Evolutionary conservation across 2,888 invertebrate species (phyloP).

Genomic region (Eristalinus sepulchralis): DNA sequence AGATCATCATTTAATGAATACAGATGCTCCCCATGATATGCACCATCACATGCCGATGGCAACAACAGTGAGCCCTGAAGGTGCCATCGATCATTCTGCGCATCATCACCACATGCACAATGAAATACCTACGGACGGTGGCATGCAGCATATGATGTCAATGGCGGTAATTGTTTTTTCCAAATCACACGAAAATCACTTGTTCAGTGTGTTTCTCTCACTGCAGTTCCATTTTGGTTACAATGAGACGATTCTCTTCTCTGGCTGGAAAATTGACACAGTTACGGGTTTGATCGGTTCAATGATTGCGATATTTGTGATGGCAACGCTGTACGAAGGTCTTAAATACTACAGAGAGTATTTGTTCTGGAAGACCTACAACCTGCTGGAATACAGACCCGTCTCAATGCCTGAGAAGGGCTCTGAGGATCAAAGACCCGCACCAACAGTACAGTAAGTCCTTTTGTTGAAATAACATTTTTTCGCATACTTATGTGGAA

Average conservation of each 20-base stretch:
- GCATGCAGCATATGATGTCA: constrained; percentile 80
- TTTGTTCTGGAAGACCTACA: constrained; percentile 93
- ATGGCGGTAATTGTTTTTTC: constrained; percentile 78
- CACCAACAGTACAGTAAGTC: constrained; percentile 90
- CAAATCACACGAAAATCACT: background rate
- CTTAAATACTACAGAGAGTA: constrained; percentile 87
- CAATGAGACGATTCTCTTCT: constrained; percentile 89
- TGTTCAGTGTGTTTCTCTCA: background rate
- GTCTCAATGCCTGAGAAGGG: constrained; percentile 89
- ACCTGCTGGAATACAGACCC: constrained; percentile 91
- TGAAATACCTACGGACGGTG: constrained; percentile 20
- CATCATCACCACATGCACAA: constrained; percentile 60
- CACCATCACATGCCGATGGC: constrained; percentile 42
- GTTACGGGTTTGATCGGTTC: constrained; percentile 92
- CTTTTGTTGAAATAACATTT: constrained; percentile 48
- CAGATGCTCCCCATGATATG: constrained; percentile 70
- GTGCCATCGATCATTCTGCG: constrained; percentile 33
- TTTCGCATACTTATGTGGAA: constrained; percentile 48
- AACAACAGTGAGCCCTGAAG: constrained; percentile 66
- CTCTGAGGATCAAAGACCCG: constrained; percentile 84
- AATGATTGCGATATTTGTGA: constrained; percentile 93
- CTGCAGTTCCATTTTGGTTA: constrained; percentile 91
- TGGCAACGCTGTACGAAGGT: constrained; percentile 97
- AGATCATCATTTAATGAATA: constrained; percentile 66
- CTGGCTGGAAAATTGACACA: constrained; percentile 89